Percentiles rank a stretch among this genome's conserved stretches.
These are phyloP conservation scores for Ditylenchus weischeri DNA, from an alignment of 2,888 invertebrate genomes.

Conservation along the genomic window DNA sequence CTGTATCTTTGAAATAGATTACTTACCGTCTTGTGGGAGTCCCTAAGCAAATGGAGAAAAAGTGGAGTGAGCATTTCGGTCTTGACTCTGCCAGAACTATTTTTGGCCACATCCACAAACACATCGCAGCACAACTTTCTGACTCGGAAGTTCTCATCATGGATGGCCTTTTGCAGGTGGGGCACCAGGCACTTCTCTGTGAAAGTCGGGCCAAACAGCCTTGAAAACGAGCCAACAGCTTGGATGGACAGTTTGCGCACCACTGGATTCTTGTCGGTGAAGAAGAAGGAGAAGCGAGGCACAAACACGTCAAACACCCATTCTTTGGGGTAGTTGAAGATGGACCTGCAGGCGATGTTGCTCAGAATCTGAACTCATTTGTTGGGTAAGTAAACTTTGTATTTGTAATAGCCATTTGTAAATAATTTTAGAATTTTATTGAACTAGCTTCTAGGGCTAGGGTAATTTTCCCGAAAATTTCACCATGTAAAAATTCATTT, in stretches of 20 bases:
- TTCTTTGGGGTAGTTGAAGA: slow-evolving; percentile 19
- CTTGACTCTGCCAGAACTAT: slow-evolving; percentile 22
- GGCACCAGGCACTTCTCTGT: slow-evolving; percentile 30
- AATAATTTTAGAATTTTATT: no score
- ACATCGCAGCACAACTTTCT: slow-evolving; percentile 29
- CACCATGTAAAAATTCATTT: no score
- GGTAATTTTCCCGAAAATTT: no score
- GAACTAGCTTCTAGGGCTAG: no score
- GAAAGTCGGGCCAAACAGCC: slow-evolving; percentile 16
- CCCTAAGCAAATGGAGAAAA: slow-evolving; percentile 19
- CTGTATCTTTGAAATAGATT: no score
- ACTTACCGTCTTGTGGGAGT: slow-evolving; percentile 6
- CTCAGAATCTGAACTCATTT: slow-evolving; percentile 14
- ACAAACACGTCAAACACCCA: slow-evolving; percentile 28
- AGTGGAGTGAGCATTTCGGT: slow-evolving; percentile 17
- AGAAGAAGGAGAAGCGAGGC: slow-evolving; percentile 24
- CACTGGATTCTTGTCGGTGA: slow-evolving; percentile 17
- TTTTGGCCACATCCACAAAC: slow-evolving; percentile 29
- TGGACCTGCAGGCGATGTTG: slow-evolving; percentile 7
- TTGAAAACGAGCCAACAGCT: slow-evolving; percentile 16
- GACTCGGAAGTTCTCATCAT: slow-evolving; percentile 26
- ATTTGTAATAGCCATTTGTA: no score
- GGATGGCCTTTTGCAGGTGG: slow-evolving; percentile 25
- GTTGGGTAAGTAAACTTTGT: no score
- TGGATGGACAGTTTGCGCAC: slow-evolving; percentile 12